A percentile compares a stretch with the other conserved stretches of the same genome.
Conservation (phyloP, 2,888 invertebrate species). For the Brachyptera risi region DNA sequence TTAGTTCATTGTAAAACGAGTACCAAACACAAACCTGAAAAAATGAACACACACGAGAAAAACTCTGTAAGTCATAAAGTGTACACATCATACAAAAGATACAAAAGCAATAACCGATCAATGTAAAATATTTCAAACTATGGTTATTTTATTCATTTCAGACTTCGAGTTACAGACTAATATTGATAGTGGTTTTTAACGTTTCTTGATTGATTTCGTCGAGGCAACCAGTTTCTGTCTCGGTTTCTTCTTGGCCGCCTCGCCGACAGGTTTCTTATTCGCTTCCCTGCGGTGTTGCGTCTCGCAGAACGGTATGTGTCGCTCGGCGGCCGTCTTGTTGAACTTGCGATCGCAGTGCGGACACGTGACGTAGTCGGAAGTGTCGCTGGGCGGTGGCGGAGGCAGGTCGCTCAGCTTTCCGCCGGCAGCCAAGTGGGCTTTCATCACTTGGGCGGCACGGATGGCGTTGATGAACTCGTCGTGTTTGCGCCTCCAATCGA, state of each 20-base stretch:
- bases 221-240: not conserved
- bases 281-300: not conserved
- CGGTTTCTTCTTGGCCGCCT: too few relatives aligned
- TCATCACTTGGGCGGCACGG: conserved; percentile 81
- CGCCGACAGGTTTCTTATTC: not conserved
- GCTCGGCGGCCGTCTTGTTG: conserved; percentile 76
- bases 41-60: too few relatives aligned
- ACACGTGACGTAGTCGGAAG: conserved; percentile 86
- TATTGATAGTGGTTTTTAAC: too few relatives aligned
- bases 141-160: too few relatives aligned
- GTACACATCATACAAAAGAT: too few relatives aligned
- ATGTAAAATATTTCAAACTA: too few relatives aligned
- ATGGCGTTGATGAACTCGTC: conserved; percentile 90
- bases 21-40: too few relatives aligned
- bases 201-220: not conserved
- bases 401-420: conserved; percentile 84
- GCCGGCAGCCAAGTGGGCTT: conserved; percentile 74
- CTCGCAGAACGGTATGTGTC: conserved; percentile 41
- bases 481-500: conserved; percentile 89
- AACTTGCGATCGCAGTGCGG: conserved; percentile 85
- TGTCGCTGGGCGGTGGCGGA: conserved; percentile 84
- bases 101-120: too few relatives aligned
- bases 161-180: too few relatives aligned
- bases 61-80: too few relatives aligned
- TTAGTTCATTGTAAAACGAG: too few relatives aligned